phyloP scores from a whole-genome alignment of 2,888 invertebrate species.

The Cryptus armator region DNA sequence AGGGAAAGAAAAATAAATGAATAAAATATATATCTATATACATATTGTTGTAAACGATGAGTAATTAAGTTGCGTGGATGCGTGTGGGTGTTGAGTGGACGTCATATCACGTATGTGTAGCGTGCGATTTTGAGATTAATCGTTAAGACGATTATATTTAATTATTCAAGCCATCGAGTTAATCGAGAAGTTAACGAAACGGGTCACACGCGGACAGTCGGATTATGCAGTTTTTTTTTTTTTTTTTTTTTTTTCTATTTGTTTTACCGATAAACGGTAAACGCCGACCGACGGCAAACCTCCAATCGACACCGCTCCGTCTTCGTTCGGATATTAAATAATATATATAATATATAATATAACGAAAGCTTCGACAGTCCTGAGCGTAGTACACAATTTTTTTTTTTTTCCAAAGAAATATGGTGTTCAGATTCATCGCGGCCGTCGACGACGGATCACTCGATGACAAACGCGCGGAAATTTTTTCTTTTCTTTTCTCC shows the following conservation, averaged over 20 bases:
- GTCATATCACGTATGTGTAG: constrained; percentile 34
- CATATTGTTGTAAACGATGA: constrained; percentile 29
- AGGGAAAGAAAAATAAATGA: not conserved
- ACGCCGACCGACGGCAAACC: not conserved
- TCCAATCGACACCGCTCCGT: not conserved
- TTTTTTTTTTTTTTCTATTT: constrained; percentile 6
- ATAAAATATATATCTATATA: constrained; percentile 42
- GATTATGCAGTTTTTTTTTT: not conserved
- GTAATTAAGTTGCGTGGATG: constrained; percentile 46
- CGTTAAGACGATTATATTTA: not conserved
- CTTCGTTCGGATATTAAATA: constrained; percentile 38
- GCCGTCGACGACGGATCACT: constrained; percentile 34
- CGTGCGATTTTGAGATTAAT: constrained; percentile 39
- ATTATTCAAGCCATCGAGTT: constrained; percentile 4
- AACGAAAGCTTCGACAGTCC: constrained; percentile 46
- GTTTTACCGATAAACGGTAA: not conserved
- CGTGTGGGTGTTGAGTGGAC: constrained; percentile 23
- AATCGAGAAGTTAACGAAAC: not conserved
- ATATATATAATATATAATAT: constrained; percentile 28
- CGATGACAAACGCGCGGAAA: not conserved
- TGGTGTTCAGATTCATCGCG: constrained; percentile 74
- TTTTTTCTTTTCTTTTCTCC: constrained; percentile 5
- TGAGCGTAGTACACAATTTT: constrained; percentile 61
- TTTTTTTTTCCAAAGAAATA: constrained; percentile 79
- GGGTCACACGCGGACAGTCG: not conserved